Percentiles rank a stretch among this genome's conserved stretches.
phyloP scores from a whole-genome alignment of 2,888 invertebrate species.

The Polymixis lichenea region DNA sequence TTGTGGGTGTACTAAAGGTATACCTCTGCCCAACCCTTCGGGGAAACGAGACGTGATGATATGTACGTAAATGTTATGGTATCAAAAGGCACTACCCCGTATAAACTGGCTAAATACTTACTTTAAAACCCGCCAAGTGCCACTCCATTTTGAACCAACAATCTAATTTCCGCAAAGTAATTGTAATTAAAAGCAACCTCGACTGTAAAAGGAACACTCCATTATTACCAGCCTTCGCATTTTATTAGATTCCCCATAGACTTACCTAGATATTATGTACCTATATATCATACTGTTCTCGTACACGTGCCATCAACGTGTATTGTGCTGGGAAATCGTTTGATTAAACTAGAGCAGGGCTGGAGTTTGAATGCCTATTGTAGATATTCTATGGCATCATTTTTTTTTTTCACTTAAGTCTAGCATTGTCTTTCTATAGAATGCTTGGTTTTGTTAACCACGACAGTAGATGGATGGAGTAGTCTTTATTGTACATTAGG shows the following conservation, averaged over 20 bases:
- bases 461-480: background rate
- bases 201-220: constrained; percentile 27
- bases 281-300: background rate
- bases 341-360: constrained; percentile 42
- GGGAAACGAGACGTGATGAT: too few species aligned
- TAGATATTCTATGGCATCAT: constrained; percentile 22
- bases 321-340: constrained; percentile 41
- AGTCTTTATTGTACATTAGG: background rate
- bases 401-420: constrained; percentile 11
- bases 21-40: too few species aligned
- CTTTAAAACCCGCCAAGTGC: background rate
- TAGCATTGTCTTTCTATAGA: constrained; percentile 32
- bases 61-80: too few species aligned
- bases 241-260: constrained; percentile 50
- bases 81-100: background rate
- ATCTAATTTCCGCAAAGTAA: constrained; percentile 50
- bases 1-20: too few species aligned
- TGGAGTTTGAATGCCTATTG: constrained; percentile 17
- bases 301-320: constrained; percentile 8
- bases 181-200: constrained; percentile 61
- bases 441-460: constrained; percentile 16
- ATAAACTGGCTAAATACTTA: background rate
- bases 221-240: constrained; percentile 48
- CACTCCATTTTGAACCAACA: constrained; percentile 6
- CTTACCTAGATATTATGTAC: background rate